Evolutionary conservation across 2,888 invertebrate genomes (phyloP), one percentile per base, ranked within the genome.

Genomic region (Zygogramma bicolorata): DNA sequence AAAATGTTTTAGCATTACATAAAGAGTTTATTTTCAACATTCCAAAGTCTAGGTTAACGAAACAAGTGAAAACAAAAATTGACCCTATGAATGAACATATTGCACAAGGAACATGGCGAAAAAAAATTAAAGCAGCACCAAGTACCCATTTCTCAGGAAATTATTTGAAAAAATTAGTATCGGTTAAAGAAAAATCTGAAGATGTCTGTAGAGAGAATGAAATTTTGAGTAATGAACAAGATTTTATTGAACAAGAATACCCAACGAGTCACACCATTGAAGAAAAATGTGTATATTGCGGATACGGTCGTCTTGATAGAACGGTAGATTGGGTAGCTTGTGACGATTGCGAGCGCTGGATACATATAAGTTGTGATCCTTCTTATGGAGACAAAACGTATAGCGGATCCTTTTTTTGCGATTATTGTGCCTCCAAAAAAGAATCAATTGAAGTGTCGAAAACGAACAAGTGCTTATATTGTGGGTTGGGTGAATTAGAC

Each of bases 271-370:
- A 15, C 10, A 27, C 65, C 22, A 7, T n/a, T 22, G 1, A 13
- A 15, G 61, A 68, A 65, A 68, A 53, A 29, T 74, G 71, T 42
- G 10, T 65, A n/a, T 68, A 68, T 38, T 71, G 74, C 29, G 61
- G 68, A 7, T 10, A 18, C 22, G 63, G 67, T 18, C 38, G 58
- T 15, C 34, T 62, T 6, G 59, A 71, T 59, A 29, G 13, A 18
- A 53, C 60, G 22, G 38, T 34, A 20, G 40, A 25, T 10, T 74
- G 74, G 74, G 63, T 71, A 49, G 42, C 60, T 38, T 74, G 74
- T 40, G 74, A 71, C 20, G 25, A 2, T 2, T 74, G 71, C 46
- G 7, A 65, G 0, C 42, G 53, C 7, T 74, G 66, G 71, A 60
- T 71, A 7, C 68, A 73, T 29, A 60, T 57, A 70, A 62, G 13